Conservation (phyloP, 2,888 invertebrate species). For the Eupithecia tripunctaria region DNA sequence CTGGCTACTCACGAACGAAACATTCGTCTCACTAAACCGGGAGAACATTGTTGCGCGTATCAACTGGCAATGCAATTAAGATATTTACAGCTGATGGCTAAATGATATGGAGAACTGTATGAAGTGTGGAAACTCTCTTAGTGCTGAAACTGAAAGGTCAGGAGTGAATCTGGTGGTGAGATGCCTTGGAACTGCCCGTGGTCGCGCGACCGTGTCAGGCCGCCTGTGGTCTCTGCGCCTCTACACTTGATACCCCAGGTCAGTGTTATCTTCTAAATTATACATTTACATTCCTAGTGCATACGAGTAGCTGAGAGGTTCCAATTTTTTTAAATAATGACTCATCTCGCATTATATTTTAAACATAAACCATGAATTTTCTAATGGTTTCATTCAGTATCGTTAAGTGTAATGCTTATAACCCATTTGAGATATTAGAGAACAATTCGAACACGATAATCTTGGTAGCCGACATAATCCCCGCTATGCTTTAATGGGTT, state of each 20-base stretch:
- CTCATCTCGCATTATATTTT: neutral
- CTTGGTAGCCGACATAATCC: constrained; percentile 66
- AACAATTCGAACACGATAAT: constrained; percentile 65
- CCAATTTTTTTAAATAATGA: neutral
- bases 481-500: constrained; percentile 75
- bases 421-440: constrained; percentile 62
- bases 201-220: constrained; percentile 72
- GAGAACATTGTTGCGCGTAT: neutral
- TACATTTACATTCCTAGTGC: neutral
- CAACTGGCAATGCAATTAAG: neutral
- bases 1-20: constrained; percentile 28
- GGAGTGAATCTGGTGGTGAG: constrained; percentile 54
- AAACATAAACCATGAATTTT: constrained; percentile 46
- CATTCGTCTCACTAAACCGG: constrained; percentile 13
- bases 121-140: constrained; percentile 35
- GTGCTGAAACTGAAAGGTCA: constrained; percentile 55
- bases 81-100: neutral
- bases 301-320: neutral
- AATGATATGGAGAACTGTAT: neutral
- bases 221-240: constrained; percentile 67
- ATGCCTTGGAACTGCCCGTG: constrained; percentile 81
- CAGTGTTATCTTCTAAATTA: constrained; percentile 44
- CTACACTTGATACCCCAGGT: constrained; percentile 70
- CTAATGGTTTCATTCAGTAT: constrained; percentile 41
- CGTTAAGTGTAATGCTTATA: constrained; percentile 53